A percentile compares a stretch with the other conserved stretches of the same genome.
phyloP scores from a whole-genome alignment of 2,888 invertebrate species.

The Hemithea aestivaria region DNA sequence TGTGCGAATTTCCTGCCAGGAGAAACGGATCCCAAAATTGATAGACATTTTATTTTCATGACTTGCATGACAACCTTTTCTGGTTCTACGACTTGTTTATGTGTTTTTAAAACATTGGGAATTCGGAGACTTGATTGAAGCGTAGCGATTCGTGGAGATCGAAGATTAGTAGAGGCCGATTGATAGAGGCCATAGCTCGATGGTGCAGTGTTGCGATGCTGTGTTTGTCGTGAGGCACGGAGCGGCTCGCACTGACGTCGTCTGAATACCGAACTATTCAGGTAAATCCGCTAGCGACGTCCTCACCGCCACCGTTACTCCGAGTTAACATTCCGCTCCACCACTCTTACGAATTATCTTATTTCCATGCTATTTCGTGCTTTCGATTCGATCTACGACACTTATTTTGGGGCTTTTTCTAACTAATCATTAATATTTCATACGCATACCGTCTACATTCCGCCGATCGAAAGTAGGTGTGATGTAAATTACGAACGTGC shows the following conservation, averaged over 20 bases:
- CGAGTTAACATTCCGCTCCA: constrained; percentile 57
- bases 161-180: too few species aligned
- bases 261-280: constrained; percentile 65
- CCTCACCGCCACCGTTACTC: constrained; percentile 60
- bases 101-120: too few species aligned
- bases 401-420: constrained; percentile 30
- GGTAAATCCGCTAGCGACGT: constrained; percentile 65
- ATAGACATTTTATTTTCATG: constrained; percentile 10
- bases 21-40: constrained; percentile 13
- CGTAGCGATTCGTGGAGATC: too few species aligned
- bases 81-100: too few species aligned
- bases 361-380: constrained; percentile 57
- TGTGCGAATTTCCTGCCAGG: constrained; percentile 51
- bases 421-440: constrained; percentile 42
- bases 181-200: too few species aligned
- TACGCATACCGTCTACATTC: constrained; percentile 38
- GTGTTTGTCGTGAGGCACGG: constrained; percentile 33
- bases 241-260: constrained; percentile 53
- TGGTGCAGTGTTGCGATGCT: constrained; percentile 24
- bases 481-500: constrained; percentile 32
- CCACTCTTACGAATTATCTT: constrained; percentile 59
- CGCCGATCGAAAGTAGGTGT: constrained; percentile 32
- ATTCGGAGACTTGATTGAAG: too few species aligned
- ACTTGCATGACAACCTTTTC: too few species aligned
- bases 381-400: constrained; percentile 51